phyloP scores from a whole-genome alignment of 1,140 invertebrate genomes.

The Globodera rostochiensis region DNA sequence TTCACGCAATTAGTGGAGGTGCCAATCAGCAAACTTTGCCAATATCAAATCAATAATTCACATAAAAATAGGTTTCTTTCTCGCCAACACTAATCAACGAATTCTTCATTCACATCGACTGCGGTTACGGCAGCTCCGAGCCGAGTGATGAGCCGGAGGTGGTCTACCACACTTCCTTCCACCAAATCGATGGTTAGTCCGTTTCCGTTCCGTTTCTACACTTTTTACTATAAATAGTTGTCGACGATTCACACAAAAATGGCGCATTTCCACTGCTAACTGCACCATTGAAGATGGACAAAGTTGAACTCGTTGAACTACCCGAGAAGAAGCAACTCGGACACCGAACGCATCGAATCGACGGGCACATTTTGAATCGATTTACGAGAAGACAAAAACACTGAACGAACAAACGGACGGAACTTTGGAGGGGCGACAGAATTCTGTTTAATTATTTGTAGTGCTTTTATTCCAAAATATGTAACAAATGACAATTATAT shows the following conservation, averaged over 20 bases:
- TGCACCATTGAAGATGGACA: conserved; percentile 2
- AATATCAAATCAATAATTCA: no score
- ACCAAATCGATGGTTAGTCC: neutral
- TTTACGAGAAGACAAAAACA: neutral
- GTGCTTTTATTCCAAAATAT: no score
- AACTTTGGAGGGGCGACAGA: no score
- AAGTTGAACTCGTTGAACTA: neutral
- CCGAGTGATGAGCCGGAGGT: neutral
- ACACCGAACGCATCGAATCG: neutral
- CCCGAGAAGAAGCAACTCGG: neutral
- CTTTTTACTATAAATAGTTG: neutral
- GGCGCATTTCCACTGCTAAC: neutral
- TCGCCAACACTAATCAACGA: neutral
- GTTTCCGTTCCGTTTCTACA: neutral
- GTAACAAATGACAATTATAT: no score
- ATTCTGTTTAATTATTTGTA: no score
- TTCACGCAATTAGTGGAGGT: conserved; percentile 8
- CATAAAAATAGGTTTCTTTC: neutral
- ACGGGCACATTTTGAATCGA: neutral
- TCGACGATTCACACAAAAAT: neutral
- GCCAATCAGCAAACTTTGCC: no score
- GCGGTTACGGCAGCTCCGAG: neutral
- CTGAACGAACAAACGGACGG: neutral
- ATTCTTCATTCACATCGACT: conserved; percentile 13
- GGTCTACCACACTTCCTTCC: neutral